Conservation (phyloP, 2,888 invertebrate species). For the Crematogaster levior region DNA sequence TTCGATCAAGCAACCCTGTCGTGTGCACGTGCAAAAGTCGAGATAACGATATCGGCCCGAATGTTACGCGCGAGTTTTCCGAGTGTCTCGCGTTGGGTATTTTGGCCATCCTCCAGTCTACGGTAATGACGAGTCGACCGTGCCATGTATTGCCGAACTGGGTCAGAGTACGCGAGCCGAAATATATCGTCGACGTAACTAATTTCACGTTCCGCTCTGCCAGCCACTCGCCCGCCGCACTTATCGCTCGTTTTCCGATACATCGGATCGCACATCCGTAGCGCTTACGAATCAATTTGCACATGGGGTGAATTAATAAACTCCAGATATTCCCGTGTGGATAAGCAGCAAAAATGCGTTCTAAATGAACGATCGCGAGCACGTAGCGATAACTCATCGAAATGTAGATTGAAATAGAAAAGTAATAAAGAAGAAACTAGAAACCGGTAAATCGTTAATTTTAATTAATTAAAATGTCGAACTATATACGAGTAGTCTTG, state of each 20-base stretch:
- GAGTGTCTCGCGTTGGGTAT: slow-evolving; percentile 38
- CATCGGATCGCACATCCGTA: slow-evolving; percentile 30
- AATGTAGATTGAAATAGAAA: neutral
- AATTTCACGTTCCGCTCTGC: slow-evolving; percentile 32
- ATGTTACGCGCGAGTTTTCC: slow-evolving; percentile 29
- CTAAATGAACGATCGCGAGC: neutral
- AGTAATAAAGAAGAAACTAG: neutral
- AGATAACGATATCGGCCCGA: slow-evolving; percentile 40
- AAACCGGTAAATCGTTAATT: neutral
- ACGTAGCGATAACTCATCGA: neutral
- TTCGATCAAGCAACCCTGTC: slow-evolving; percentile 5
- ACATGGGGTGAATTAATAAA: slow-evolving; percentile 18
- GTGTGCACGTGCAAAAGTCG: slow-evolving; percentile 31
- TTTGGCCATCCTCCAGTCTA: slow-evolving; percentile 66
- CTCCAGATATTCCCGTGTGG: neutral
- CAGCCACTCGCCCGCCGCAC: slow-evolving; percentile 14
- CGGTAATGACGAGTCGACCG: slow-evolving; percentile 59
- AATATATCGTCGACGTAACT: slow-evolving; percentile 37
- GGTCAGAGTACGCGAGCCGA: slow-evolving; percentile 36
- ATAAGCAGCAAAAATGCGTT: slow-evolving; percentile 16
- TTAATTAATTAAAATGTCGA: neutral
- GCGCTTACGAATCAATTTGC: slow-evolving; percentile 47
- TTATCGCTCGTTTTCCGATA: slow-evolving; percentile 55
- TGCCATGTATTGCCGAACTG: slow-evolving; percentile 21
- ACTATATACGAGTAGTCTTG: neutral